Conservation (phyloP, 23 tunicate genomes). For the Halocynthia roretzi region DNA sequence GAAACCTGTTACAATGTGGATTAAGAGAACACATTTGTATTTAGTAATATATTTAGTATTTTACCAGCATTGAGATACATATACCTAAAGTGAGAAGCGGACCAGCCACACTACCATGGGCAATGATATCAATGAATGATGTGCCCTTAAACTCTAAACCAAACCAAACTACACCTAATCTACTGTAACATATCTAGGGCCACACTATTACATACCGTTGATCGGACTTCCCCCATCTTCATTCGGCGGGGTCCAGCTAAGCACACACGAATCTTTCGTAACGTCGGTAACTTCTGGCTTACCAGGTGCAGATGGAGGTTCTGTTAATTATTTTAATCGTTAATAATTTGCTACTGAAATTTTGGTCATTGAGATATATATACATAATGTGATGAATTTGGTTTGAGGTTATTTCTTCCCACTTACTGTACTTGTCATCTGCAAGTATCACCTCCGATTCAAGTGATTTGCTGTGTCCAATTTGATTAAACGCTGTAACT, state of each 20-base stretch:
- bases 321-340: conserved; percentile 1
- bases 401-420: not conserved
- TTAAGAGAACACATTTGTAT: no score
- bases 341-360: not conserved
- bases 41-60: no score
- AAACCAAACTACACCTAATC: no score
- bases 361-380: no score
- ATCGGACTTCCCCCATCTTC: conserved; percentile 88
- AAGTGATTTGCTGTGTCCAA: conserved; percentile 54
- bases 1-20: conserved; percentile 45
- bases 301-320: conserved; percentile 72
- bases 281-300: conserved; percentile 69
- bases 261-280: conserved; percentile 59
- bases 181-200: no score
- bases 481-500: conserved; percentile 50
- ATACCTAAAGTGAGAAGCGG: no score
- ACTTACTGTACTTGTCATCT: conserved; percentile 92
- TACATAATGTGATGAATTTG: no score
- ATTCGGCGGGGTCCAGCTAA: conserved; percentile 63
- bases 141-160: no score
- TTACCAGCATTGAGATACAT: no score
- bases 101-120: no score
- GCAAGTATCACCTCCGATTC: conserved; percentile 68
- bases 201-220: conserved; percentile 41
- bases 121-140: no score